Evolutionary conservation across 92 coral and sea anemone species (phyloP), one percentile per base, ranked within the genome.

Genomic region (Epizoanthus ramosus): DNA sequence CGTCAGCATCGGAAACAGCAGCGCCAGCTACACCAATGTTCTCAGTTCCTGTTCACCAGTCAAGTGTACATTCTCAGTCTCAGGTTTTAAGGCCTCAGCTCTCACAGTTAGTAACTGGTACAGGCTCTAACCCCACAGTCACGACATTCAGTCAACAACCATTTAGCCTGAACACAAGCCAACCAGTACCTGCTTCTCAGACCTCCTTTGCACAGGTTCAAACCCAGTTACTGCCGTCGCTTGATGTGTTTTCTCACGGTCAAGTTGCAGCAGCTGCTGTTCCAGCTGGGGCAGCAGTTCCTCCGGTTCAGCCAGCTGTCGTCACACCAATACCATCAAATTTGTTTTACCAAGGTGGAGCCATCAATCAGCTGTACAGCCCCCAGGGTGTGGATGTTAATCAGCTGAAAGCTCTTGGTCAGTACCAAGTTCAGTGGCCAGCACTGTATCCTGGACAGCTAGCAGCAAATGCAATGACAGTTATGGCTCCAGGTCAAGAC

Each of bases 351-450:
- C 98, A 88, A 88, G 90, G 92, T 5, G 83, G 88, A 63, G 64
- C 75, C 25, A 84, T 86, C 19, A 89, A 84, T 69, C 98, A 86
- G 64, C 65, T 93, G 84, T 89, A 90, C 33, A 93, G 87, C 79
- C 57, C 90, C 60, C 92, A 88, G 67, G 87, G 88, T 66, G 73
- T 89, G 28, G 92, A 89, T 52, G 79, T 86, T 68, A 81, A 84
- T 84, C 99, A 92, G 85, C 81, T 90, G 52, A 88, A 92, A 79
- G 81, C 80, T 68, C 72, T 87, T 57, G 94, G 94, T 59, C 84
- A 95, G 10, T 94, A 92, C 68, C 99, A 92, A 70, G 85, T 95
- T 23, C 92, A 88, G 18, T 89, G 93, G 37, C 89, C 87, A 28
- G 87, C 92, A 14, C 76, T 90, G 68, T 94, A 94, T 75, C 94